Evolutionary conservation across 2,888 invertebrate species (phyloP).

Genomic region (Eueremaeus valkanovi): DNA sequence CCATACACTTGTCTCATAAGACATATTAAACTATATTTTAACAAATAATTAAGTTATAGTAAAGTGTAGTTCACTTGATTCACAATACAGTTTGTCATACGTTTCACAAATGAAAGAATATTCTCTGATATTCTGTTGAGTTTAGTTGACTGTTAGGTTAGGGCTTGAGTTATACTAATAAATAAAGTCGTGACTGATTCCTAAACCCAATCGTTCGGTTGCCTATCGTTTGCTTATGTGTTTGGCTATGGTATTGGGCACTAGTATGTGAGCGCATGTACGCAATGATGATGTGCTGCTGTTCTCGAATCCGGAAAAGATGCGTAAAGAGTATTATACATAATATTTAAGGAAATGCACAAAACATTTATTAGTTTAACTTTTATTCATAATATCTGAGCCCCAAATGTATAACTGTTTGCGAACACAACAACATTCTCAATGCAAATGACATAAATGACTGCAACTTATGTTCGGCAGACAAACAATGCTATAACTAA

Average conservation of each 20-base stretch:
- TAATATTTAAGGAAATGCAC: slow-evolving; percentile 10
- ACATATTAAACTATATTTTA: background rate
- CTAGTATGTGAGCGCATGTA: slow-evolving; percentile 29
- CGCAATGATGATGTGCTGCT: slow-evolving; percentile 25
- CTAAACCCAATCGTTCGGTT: background rate
- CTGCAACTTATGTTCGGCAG: no score
- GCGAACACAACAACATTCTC: background rate
- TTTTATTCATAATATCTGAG: background rate
- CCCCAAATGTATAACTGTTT: background rate
- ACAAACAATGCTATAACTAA: slow-evolving; percentile 20
- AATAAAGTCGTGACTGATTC: slow-evolving; percentile 15
- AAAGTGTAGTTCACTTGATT: slow-evolving; percentile 2
- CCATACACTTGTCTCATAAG: background rate
- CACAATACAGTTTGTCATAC: background rate
- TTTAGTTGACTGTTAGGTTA: background rate
- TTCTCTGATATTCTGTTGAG: background rate
- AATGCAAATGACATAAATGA: background rate
- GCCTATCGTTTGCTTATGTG: background rate
- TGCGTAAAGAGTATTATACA: slow-evolving; percentile 3
- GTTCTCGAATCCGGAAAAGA: slow-evolving; percentile 22
- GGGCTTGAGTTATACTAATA: background rate
- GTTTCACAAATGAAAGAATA: background rate
- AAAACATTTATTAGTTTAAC: slow-evolving; percentile 31
- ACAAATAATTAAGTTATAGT: background rate
- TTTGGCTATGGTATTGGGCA: background rate